Base-by-base conservation (phyloP, 2,888 invertebrate genomes). In the Lamellibrachia columna region DNA sequence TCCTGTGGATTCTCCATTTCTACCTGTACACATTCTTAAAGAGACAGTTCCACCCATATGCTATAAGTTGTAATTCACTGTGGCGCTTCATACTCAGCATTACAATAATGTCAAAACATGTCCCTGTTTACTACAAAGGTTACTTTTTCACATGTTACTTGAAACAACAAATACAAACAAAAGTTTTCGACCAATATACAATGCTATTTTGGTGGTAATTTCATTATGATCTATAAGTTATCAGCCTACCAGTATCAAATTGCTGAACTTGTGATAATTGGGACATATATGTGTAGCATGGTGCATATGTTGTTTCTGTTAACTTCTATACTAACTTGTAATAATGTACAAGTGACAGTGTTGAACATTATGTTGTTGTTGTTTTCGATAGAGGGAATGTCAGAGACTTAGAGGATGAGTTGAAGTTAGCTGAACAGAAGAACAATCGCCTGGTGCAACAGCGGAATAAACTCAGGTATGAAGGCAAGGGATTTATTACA, bases 401-500 rank as follows among this genome's bases (percentile, higher is more conserved):
- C 22, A 53, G 53, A 7, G 52, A 91, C 15, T 90, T 93, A 55
- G 91, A 92, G 91, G 92, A 94, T 2, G 94, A 94, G 91, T 7
- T 93, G 3, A 55, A 75, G 22, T 91, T 53, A 7, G 52, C 90
- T 92, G 95, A 95, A 93, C 92, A 94, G 15, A 92, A 92, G 92
- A 96, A 95, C 93, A 93, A 95, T 7, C 93, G 94, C 55, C 93
- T 95, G 91, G 93, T 95, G 52, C 95, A 95, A 90, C 94, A 94
- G 91, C 95, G 95, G 93, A 95, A 95, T 92, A 94, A 94, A 92
- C 93, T 96, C 7, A 95, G 95, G 95, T 95, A 93, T 90, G 92
- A 92, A 40, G 28, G 92, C 15, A 93, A 91, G 22, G 92, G 15
- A 40, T 75, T 75, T 15, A 6, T 75, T 75, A 2, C 6, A 75